Percentiles rank a stretch among this genome's conserved stretches.
phyloP scores from a whole-genome alignment of 1,140 invertebrate species.

The Reticulitermes speratus region DNA sequence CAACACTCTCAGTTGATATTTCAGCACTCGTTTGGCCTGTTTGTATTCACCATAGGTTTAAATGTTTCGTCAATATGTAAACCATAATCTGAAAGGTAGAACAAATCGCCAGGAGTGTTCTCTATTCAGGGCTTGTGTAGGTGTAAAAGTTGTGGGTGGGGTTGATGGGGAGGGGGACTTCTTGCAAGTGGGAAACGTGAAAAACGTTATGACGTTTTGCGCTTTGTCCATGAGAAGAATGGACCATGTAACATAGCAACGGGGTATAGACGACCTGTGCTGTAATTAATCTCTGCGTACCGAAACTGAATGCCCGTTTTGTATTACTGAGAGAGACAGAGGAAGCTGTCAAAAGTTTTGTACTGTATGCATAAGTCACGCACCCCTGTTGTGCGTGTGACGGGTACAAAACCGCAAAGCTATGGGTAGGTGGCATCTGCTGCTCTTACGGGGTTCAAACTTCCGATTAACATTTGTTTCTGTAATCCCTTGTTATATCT shows the following conservation, averaged over 20 bases:
- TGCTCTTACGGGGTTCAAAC: background rate
- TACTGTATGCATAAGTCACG: background rate
- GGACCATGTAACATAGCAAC: background rate
- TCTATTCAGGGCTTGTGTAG: background rate
- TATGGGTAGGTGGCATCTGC: background rate
- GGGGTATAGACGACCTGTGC: background rate
- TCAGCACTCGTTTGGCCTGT: no score
- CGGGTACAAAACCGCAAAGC: background rate
- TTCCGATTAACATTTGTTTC: no score
- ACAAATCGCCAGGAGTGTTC: background rate
- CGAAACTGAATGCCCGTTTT: background rate
- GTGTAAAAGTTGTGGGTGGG: background rate
- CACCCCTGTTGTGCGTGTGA: background rate
- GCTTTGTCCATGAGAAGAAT: background rate
- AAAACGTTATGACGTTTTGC: background rate
- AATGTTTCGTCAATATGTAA: no score
- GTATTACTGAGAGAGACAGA: background rate
- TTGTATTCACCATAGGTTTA: no score
- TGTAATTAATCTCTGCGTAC: background rate
- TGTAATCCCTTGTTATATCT: no score
- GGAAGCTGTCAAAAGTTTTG: conserved; percentile 1
- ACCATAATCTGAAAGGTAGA: no score
- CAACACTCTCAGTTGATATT: no score
- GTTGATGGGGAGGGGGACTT: background rate
- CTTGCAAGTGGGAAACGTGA: background rate